Conservation (phyloP, 2,113 vertebrate species). For the Cyphomyrus discorhynchus region DNA sequence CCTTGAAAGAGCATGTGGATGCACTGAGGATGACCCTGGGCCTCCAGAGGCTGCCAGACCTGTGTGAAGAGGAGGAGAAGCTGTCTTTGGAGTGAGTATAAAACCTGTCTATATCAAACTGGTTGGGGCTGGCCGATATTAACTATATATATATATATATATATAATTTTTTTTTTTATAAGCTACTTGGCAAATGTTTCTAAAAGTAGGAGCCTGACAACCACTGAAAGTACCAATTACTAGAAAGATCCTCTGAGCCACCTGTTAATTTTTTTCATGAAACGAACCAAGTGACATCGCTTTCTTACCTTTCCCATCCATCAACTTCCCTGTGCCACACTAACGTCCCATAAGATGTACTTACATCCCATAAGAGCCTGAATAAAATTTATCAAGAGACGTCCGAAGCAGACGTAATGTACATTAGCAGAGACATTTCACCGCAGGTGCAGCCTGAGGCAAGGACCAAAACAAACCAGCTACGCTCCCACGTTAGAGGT, state of each 20-base stretch:
- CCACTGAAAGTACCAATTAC: background rate
- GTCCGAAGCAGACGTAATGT: background rate
- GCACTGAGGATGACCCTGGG: conserved; percentile 88
- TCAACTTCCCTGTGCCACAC: background rate
- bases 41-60: conserved; percentile 85
- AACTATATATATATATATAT: background rate
- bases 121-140: background rate
- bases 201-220: background rate
- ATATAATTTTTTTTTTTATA: no score
- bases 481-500: background rate
- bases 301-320: background rate
- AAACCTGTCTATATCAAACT: background rate
- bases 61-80: conserved; percentile 94
- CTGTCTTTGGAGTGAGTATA: conserved; percentile 89
- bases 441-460: background rate
- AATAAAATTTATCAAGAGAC: background rate
- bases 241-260: background rate
- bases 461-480: background rate
- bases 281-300: background rate
- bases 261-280: background rate
- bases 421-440: background rate
- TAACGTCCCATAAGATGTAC: background rate
- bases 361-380: background rate
- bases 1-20: conserved; percentile 91
- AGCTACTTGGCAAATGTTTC: background rate